phyloP scores from a whole-genome alignment of 2,113 vertebrate genomes.

The Chamaea fasciata region DNA sequence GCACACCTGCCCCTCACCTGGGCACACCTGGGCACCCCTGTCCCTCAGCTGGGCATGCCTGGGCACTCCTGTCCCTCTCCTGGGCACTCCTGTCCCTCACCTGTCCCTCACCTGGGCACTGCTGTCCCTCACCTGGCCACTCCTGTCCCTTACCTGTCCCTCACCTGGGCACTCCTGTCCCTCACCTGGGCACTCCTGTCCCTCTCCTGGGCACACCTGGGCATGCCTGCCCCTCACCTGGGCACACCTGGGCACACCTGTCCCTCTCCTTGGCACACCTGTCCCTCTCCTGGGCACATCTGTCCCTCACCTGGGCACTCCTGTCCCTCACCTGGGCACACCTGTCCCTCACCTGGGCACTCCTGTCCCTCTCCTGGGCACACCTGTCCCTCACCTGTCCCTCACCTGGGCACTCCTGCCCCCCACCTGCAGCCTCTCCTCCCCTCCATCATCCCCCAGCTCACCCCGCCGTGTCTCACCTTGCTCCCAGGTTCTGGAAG shows the following conservation, averaged over 20 bases:
- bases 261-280: background rate
- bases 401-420: background rate
- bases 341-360: background rate
- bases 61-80: fast-evolving
- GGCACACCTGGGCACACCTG: background rate
- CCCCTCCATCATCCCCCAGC: background rate
- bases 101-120: background rate
- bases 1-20: background rate
- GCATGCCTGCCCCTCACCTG: background rate
- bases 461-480: fast-evolving
- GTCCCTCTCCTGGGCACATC: background rate
- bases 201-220: background rate
- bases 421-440: too few species aligned
- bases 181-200: too few species aligned
- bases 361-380: background rate
- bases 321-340: background rate
- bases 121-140: background rate
- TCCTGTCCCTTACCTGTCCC: background rate
- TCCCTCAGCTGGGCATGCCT: background rate
- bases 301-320: background rate
- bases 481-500: conserved; percentile 80
- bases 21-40: background rate
- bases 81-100: too few species aligned
- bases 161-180: background rate
- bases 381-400: background rate